Evolutionary conservation across 2,888 invertebrate genomes (phyloP).

Genomic region (Digitonthophagus gazella): DNA sequence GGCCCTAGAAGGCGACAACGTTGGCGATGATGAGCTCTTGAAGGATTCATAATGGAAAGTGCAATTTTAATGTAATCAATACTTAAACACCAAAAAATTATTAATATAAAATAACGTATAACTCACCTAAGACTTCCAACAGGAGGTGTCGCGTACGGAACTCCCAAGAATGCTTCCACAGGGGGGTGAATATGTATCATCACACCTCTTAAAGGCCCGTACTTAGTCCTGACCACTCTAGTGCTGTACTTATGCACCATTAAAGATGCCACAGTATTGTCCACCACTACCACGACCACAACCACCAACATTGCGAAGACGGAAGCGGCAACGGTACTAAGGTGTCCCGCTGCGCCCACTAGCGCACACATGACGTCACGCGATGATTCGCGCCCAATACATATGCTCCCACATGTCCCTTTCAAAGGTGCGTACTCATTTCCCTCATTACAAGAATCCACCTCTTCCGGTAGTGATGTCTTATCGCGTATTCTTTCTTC

Average conservation of each 20-base stretch:
- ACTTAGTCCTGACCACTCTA: conserved; percentile 82
- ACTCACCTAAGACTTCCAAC: conserved; percentile 79
- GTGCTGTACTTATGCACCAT: conserved; percentile 76
- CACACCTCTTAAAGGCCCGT: conserved; percentile 84
- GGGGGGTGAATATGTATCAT: conserved; percentile 76
- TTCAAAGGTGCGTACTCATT: conserved; percentile 1
- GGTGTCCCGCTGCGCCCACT: conserved; percentile 42
- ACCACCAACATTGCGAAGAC: conserved; percentile 52
- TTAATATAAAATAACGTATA: neutral
- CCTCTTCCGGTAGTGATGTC: neutral
- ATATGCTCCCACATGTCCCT: conserved; percentile 37
- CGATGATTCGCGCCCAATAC: conserved; percentile 38
- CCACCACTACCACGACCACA: conserved; percentile 59
- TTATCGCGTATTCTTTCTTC: neutral
- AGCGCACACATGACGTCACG: conserved; percentile 50
- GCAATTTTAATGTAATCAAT: neutral
- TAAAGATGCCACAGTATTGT: conserved; percentile 54
- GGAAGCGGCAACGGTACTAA: conserved; percentile 44
- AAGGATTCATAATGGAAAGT: neutral
- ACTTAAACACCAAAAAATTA: neutral
- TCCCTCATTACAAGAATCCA: neutral
- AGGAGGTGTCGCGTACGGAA: conserved; percentile 92
- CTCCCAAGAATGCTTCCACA: conserved; percentile 89
- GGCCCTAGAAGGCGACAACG: neutral
- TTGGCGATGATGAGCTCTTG: neutral